Evolutionary conservation across 92 coral and sea anemone species (phyloP).

Genomic region (Paragorgia papillata): DNA sequence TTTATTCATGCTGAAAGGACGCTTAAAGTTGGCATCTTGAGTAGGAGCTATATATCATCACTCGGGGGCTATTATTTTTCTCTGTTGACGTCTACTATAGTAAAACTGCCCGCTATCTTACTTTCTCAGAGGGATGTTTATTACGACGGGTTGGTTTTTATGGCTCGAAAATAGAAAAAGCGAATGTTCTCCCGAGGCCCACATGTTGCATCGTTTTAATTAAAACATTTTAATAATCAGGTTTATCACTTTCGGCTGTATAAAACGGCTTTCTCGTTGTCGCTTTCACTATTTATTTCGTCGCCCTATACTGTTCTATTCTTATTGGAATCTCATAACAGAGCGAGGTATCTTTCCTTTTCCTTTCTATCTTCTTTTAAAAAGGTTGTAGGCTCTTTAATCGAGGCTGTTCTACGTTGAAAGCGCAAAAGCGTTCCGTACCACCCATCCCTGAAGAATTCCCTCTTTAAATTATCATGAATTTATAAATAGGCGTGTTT

Average conservation of each 20-base stretch:
- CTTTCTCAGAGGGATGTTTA: neutral
- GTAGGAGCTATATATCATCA: too few species aligned
- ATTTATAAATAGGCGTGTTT: slow-evolving; percentile 41
- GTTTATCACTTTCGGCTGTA: neutral
- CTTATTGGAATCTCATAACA: too few species aligned
- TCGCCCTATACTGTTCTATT: too few species aligned
- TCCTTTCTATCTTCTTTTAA: too few species aligned
- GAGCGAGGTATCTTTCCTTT: too few species aligned
- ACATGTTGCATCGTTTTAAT: slow-evolving; percentile 19
- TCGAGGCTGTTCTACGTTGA: too few species aligned
- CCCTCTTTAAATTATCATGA: too few species aligned
- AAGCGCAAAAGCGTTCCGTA: too few species aligned
- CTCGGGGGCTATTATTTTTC: too few species aligned
- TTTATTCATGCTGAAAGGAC: slow-evolving; percentile 41
- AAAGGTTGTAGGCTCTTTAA: too few species aligned
- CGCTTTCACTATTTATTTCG: neutral
- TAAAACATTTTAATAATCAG: neutral
- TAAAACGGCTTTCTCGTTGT: neutral
- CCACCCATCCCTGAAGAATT: too few species aligned
- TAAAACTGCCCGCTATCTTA: neutral
- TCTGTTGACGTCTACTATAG: too few species aligned
- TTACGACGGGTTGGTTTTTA: neutral
- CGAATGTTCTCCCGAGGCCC: neutral
- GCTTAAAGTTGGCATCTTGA: slow-evolving; percentile 7
- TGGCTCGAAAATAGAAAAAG: neutral